Evolutionary conservation across 1,140 invertebrate genomes (phyloP).

Genomic region (Hormaphis cornu): DNA sequence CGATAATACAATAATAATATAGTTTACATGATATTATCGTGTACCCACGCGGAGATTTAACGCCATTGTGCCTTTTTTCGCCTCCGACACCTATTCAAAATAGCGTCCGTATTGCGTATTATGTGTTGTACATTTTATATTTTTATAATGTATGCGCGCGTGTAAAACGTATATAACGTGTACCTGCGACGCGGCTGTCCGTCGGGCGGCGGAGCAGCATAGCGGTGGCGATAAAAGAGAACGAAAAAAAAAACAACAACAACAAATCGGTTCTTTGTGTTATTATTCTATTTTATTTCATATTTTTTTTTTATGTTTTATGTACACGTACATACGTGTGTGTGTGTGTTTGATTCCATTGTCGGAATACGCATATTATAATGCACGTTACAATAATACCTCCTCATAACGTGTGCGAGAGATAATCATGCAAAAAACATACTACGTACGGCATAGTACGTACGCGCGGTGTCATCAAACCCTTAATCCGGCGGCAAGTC

Average conservation of each 20-base stretch:
- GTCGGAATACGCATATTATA: conserved; percentile 9
- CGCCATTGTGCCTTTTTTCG: conserved; percentile 28
- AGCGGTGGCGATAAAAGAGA: conserved; percentile 10
- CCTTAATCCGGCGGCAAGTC: conserved; percentile 6
- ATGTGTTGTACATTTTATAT: background rate
- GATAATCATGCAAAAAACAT: conserved; percentile 22
- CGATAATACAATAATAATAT: too few species aligned
- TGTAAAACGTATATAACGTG: too few species aligned
- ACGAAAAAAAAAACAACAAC: conserved; percentile 14
- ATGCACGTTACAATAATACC: background rate
- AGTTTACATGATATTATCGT: too few species aligned
- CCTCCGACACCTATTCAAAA: conserved; percentile 26
- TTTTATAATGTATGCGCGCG: too few species aligned
- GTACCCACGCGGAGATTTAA: conserved; percentile 11
- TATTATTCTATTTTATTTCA: conserved; percentile 9
- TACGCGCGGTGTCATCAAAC: conserved; percentile 19
- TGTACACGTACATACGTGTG: background rate
- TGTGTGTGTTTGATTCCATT: background rate
- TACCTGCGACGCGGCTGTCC: too few species aligned
- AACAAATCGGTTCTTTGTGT: conserved; percentile 30
- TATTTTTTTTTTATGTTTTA: background rate
- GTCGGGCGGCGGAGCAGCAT: background rate
- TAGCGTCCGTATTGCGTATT: background rate
- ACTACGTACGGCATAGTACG: background rate
- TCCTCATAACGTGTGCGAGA: background rate